Percentiles rank a stretch among this genome's conserved stretches.
These are phyloP conservation scores for Tetragnatha versicolor DNA, from an alignment of 1,140 invertebrate species.

Conservation along the genomic window DNA sequence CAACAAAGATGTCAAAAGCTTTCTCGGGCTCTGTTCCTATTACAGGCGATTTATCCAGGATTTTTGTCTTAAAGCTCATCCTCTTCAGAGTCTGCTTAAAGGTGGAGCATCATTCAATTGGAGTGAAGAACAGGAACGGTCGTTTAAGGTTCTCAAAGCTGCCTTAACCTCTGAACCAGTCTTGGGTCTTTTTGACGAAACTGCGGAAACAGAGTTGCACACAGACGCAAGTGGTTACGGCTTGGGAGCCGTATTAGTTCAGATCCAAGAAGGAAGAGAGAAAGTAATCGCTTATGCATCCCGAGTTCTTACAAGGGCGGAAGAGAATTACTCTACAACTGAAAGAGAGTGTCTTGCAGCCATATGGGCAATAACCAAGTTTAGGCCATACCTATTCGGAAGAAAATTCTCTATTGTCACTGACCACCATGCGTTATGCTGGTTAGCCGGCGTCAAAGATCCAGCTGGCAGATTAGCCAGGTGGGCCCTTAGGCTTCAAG, in stretches of 20 bases:
- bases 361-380: not conserved
- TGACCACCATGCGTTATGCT: constrained; percentile 18
- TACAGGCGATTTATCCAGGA: constrained; percentile 5
- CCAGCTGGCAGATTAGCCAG: constrained; percentile 59
- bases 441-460: constrained; percentile 64
- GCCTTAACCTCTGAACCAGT: not conserved
- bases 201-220: constrained; percentile 59
- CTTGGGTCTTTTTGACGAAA: not conserved
- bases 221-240: constrained; percentile 64
- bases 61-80: not conserved
- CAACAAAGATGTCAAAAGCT: not conserved
- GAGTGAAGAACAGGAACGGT: not conserved
- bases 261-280: constrained; percentile 60
- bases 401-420: not conserved
- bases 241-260: constrained; percentile 64
- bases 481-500: constrained; percentile 57
- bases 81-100: not conserved
- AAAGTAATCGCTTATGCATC: constrained; percentile 57
- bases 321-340: constrained; percentile 61
- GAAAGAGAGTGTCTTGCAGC: constrained; percentile 58
- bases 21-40: constrained; percentile 4
- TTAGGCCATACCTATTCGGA: not conserved
- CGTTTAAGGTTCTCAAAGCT: constrained; percentile 16
- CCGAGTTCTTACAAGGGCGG: constrained; percentile 25
- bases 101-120: not conserved